Conservation (phyloP, 2,797 vertebrate species). For the Catostomus latipinnis region DNA sequence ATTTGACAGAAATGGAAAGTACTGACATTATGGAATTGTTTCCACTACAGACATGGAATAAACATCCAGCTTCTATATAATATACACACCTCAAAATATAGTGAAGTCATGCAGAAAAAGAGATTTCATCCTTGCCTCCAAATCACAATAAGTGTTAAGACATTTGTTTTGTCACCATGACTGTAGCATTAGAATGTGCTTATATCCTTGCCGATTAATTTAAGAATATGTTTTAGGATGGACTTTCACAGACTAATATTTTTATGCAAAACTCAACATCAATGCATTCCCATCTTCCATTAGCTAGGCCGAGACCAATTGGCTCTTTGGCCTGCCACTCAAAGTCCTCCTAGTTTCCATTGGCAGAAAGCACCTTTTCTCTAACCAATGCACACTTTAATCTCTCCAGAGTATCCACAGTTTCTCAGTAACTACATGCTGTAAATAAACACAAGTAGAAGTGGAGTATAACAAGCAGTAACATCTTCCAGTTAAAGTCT, state of each 20-base stretch:
- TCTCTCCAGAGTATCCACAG: not conserved
- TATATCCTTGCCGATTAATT: not conserved
- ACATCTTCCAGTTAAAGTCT: not conserved
- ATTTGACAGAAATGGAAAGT: constrained; percentile 43
- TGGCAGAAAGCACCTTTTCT: too few species aligned
- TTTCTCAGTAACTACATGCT: not conserved
- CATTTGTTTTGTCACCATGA: not conserved
- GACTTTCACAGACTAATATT: constrained; percentile 9
- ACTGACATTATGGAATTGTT: constrained; percentile 38
- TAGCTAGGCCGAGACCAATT: too few species aligned
- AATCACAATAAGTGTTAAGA: not conserved
- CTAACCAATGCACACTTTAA: not conserved
- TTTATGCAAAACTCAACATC: constrained; percentile 7
- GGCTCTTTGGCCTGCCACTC: too few species aligned
- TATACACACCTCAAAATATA: constrained; percentile 6
- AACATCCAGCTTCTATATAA: constrained; percentile 33
- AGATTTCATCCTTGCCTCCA: not conserved
- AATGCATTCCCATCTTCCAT: too few species aligned
- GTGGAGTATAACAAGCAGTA: not conserved
- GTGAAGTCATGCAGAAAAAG: constrained; percentile 6
- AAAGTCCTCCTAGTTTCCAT: too few species aligned
- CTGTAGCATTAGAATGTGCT: not conserved
- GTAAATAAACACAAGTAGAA: not conserved
- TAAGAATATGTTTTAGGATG: not conserved
- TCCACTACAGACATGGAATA: constrained; percentile 13